Evolutionary conservation across 2,797 vertebrate genomes (phyloP), one percentile per base, ranked within the genome.

Genomic region (Arnoldichthys spilopterus): DNA sequence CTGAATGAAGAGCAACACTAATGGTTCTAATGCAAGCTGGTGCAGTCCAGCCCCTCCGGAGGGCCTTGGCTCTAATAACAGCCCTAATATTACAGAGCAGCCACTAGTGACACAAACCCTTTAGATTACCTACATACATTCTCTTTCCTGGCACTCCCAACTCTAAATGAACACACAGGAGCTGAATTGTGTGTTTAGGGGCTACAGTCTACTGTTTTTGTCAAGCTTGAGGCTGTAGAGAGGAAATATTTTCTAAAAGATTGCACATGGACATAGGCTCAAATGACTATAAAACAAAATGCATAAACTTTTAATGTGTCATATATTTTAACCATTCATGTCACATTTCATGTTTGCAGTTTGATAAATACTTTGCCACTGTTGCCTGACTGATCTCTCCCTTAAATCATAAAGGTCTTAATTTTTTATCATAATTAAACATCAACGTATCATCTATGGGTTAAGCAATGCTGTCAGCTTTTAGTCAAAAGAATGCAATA

Each of bases 381-480:
- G n/a, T n/a, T n/a, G n/a, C n/a, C n/a, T n/a, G n/a, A n/a, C n/a
- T n/a, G n/a, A 58, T 63, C 66, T 30, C 30, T 79, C 71, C 40
- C 72, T 85, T 85, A 79, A 62, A 85, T 79, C 70, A 70, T 18
- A 53, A 51, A 61, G 69, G 74, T 37, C 74, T 77, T 72, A 81
- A 85, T 79, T 81, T 72, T 66, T 81, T 61, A 84, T 85, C 72
- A 82, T 71, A 75, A 78, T 80, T 61, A 67, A 54, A 28, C 66
- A 82, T 80, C n/a, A 81, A 71, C 73, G 82, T 84, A 74, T 85
- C 76, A 76, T 58, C 68, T 59, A 13, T 59, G 81, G 78, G 84
- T 85, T 80, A 87, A 87, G 77, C 82, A 79, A 83, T 74, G 74
- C 63, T 86, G 82, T 87, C 86, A 84, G 78, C 78, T 79, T 77